Percentiles rank a stretch among this genome's conserved stretches.
These are phyloP conservation scores for Chymomyza caudatula DNA, from an alignment of 2,888 invertebrate species.

Conservation along the genomic window DNA sequence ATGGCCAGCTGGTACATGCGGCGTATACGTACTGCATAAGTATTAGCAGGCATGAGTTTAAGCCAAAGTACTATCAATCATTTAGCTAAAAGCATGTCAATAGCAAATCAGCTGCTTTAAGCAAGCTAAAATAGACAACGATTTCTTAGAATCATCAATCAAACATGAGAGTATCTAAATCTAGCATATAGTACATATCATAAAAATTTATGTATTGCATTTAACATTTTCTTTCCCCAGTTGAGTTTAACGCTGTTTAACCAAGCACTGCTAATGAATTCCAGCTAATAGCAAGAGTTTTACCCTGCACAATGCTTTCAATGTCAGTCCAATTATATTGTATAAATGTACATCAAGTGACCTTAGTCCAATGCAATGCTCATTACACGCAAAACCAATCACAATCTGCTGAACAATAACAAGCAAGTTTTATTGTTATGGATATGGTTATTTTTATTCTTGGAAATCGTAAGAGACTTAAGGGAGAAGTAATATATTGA, in stretches of 20 bases:
- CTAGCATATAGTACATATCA: too few species aligned
- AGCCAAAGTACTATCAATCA: not conserved
- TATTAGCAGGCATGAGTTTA: too few species aligned
- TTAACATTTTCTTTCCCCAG: not conserved
- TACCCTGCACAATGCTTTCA: not conserved
- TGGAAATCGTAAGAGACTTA: not conserved
- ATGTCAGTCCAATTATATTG: too few species aligned
- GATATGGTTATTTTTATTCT: too few species aligned
- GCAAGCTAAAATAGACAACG: not conserved
- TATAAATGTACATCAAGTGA: not conserved
- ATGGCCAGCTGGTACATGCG: not conserved
- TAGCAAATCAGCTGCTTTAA: not conserved
- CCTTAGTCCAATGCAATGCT: too few species aligned
- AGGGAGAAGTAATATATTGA: too few species aligned
- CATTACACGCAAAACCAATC: too few species aligned
- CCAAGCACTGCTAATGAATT: too few species aligned
- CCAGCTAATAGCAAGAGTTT: not conserved
- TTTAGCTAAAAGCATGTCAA: not conserved
- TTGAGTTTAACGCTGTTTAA: not conserved
- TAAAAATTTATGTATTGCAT: not conserved
- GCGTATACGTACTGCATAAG: not conserved
- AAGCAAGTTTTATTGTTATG: too few species aligned
- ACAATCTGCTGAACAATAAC: too few species aligned
- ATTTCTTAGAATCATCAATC: not conserved
- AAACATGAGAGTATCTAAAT: not conserved